These are phyloP conservation scores for Agrotis ipsilon DNA, from an alignment of 2,888 invertebrate species.

Conservation along the genomic window DNA sequence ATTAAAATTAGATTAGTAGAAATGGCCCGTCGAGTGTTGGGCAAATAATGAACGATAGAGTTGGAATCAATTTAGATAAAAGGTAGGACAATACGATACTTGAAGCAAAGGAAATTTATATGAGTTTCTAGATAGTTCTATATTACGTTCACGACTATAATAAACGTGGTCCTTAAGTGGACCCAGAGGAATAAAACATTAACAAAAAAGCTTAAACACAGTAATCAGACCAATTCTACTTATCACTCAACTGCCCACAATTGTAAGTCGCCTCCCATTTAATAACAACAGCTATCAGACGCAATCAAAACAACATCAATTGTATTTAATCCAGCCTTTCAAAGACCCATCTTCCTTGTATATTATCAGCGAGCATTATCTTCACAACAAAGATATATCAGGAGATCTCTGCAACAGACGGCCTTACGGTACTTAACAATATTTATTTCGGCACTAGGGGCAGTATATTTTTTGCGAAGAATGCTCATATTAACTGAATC, in stretches of 20 bases:
- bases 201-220: slow-evolving; percentile 4
- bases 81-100: slow-evolving; percentile 4
- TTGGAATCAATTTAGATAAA: slow-evolving; percentile 32
- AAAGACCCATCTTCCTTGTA: slow-evolving; percentile 45
- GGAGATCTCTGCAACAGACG: slow-evolving; percentile 66
- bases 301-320: slow-evolving; percentile 44
- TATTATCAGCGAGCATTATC: slow-evolving; percentile 62
- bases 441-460: slow-evolving; percentile 83
- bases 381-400: slow-evolving; percentile 60
- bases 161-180: background rate
- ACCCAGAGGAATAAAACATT: background rate
- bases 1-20: slow-evolving; percentile 49
- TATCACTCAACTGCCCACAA: slow-evolving; percentile 10
- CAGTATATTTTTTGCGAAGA: slow-evolving; percentile 79
- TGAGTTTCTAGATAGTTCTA: background rate
- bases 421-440: slow-evolving; percentile 76
- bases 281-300: slow-evolving; percentile 23
- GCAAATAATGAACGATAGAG: slow-evolving; percentile 29
- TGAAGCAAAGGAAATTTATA: too few species aligned
- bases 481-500: slow-evolving; percentile 84
- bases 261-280: slow-evolving; percentile 20
- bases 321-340: slow-evolving; percentile 37
- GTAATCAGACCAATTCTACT: slow-evolving; percentile 21
- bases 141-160: background rate
- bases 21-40: slow-evolving; percentile 20